Percentiles rank a stretch among this genome's conserved stretches.
These are phyloP conservation scores for Pyrrhura leucotis DNA, from an alignment of 2,797 vertebrate genomes.

Conservation along the genomic window DNA sequence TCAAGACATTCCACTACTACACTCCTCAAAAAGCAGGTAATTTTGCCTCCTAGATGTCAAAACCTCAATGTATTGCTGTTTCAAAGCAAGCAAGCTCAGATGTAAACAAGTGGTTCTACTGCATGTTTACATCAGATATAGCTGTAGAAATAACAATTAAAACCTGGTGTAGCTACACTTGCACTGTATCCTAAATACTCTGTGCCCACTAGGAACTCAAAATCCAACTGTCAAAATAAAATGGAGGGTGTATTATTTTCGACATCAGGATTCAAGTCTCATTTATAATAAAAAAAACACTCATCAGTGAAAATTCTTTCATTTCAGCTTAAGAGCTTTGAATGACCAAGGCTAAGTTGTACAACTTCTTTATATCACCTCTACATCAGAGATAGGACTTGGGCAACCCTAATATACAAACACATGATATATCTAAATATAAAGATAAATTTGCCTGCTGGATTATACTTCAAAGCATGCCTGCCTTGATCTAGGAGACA, in stretches of 20 bases:
- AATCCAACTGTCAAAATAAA: not conserved
- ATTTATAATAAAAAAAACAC: not conserved
- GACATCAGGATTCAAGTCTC: not conserved
- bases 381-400: not conserved
- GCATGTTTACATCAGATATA: not conserved
- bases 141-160: not conserved
- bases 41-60: not conserved
- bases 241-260: not conserved
- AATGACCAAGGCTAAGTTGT: not conserved
- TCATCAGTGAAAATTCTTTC: not conserved
- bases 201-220: not conserved
- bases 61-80: not conserved
- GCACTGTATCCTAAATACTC: not conserved
- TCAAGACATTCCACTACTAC: not conserved
- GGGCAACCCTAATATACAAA: not conserved
- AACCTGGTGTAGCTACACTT: not conserved
- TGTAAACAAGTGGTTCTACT: not conserved
- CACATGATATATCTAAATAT: not conserved
- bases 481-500: not conserved
- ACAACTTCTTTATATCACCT: not conserved
- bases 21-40: not conserved
- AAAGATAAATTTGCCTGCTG: not conserved
- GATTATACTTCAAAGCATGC: slow-evolving; percentile 20
- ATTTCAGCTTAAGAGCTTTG: not conserved
- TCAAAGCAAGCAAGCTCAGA: not conserved